Evolutionary conservation across 2,113 vertebrate genomes (phyloP).

Genomic region (Nycticorax nycticorax): DNA sequence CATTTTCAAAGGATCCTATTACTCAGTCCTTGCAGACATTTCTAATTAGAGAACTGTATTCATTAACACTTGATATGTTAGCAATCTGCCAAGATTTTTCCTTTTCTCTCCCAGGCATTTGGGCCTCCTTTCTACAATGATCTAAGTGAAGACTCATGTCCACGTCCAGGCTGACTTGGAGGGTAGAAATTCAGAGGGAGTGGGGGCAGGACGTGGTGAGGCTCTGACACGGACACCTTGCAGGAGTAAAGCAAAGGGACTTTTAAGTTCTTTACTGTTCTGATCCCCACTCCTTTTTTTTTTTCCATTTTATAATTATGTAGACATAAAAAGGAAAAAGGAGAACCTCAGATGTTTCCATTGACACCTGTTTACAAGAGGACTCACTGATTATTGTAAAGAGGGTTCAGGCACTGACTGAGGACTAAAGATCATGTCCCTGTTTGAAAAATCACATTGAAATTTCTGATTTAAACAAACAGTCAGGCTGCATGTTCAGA

Average conservation of each 20-base stretch:
- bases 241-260: background rate
- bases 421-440: background rate
- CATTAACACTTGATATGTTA: slow-evolving; percentile 63
- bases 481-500: background rate
- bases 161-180: background rate
- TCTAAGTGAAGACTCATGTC: background rate
- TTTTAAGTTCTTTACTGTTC: background rate
- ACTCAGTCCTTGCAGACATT: slow-evolving; percentile 43
- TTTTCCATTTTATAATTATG: background rate
- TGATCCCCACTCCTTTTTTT: background rate
- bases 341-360: background rate
- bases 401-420: background rate
- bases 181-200: background rate
- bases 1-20: slow-evolving; percentile 51
- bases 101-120: slow-evolving; percentile 27
- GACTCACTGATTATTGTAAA: background rate
- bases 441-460: background rate
- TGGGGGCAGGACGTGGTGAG: background rate
- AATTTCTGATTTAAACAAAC: background rate
- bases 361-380: background rate
- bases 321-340: background rate
- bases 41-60: slow-evolving; percentile 65
- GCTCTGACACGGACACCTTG: background rate
- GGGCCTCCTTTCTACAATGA: background rate
- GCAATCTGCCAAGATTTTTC: slow-evolving; percentile 39